These are phyloP conservation scores for Tragelaphus scriptus DNA, from an alignment of 2,113 vertebrate species.

Conservation along the genomic window DNA sequence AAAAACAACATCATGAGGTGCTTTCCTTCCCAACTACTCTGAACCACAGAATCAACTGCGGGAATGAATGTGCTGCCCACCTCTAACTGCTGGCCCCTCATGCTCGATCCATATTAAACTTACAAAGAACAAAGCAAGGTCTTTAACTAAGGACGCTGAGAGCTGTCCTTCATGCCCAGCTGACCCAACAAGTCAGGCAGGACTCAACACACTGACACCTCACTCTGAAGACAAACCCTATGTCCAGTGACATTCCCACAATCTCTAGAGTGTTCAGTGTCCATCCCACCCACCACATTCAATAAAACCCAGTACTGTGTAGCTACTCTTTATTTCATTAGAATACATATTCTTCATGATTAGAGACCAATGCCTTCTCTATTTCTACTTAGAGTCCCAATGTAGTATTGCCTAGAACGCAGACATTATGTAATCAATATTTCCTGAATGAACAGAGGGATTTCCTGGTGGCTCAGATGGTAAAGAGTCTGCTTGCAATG, in stretches of 20 bases:
- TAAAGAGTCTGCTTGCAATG: neutral
- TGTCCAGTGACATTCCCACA: neutral
- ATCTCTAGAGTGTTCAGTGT: neutral
- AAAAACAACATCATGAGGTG: neutral
- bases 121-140: neutral
- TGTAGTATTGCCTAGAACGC: neutral
- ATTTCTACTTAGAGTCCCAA: constrained; percentile 22
- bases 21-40: neutral
- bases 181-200: neutral
- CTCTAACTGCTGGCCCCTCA: neutral
- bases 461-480: neutral
- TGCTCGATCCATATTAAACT: neutral
- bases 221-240: neutral
- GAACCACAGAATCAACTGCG: neutral
- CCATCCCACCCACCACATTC: neutral
- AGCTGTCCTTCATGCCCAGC: neutral
- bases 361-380: neutral
- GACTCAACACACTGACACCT: neutral
- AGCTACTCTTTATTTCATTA: constrained; percentile 2
- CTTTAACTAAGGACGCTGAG: neutral
- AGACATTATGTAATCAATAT: neutral
- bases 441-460: neutral
- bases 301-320: neutral
- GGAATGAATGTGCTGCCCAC: neutral
- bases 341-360: constrained; percentile 9